Conservation (phyloP, 2,888 invertebrate species). For the Lymantria dispar region DNA sequence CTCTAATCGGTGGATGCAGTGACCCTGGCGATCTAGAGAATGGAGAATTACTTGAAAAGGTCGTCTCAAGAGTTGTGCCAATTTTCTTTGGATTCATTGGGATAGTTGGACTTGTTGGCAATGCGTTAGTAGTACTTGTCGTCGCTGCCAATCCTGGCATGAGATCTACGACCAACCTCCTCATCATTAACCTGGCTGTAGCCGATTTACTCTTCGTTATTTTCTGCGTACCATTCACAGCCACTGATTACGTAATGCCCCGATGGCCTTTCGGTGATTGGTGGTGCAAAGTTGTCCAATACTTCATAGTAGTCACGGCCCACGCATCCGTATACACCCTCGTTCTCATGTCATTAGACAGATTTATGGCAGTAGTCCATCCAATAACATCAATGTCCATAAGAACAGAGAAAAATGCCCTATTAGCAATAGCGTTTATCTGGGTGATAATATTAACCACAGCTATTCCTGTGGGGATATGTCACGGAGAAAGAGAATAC, state of each 20-base stretch:
- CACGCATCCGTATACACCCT: conserved; percentile 97
- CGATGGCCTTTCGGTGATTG: conserved; percentile 95
- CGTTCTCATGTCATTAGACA: conserved; percentile 95
- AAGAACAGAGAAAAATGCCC: conserved; percentile 91
- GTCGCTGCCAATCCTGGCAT: conserved; percentile 94
- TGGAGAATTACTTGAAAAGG: conserved; percentile 81
- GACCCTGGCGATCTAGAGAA: conserved; percentile 70
- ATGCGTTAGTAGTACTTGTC: conserved; percentile 93
- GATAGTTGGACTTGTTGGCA: conserved; percentile 93
- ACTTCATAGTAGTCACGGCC: conserved; percentile 95
- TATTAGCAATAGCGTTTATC: conserved; percentile 88
- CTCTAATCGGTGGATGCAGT: conserved; percentile 59
- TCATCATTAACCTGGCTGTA: conserved; percentile 94
- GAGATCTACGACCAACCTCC: conserved; percentile 95
- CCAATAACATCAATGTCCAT: conserved; percentile 94
- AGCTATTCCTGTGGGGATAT: conserved; percentile 89
- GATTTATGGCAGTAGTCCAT: conserved; percentile 96
- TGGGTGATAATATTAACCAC: conserved; percentile 92
- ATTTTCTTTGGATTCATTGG: conserved; percentile 93
- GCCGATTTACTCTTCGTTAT: conserved; percentile 96
- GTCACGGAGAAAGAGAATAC: conserved; percentile 89
- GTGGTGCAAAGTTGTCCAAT: conserved; percentile 96
- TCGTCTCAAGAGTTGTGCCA: conserved; percentile 88
- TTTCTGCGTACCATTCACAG: conserved; percentile 97
- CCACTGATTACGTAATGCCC: conserved; percentile 92